Conservation (phyloP, 2,888 invertebrate genomes). For the Cosmia pyralina region DNA sequence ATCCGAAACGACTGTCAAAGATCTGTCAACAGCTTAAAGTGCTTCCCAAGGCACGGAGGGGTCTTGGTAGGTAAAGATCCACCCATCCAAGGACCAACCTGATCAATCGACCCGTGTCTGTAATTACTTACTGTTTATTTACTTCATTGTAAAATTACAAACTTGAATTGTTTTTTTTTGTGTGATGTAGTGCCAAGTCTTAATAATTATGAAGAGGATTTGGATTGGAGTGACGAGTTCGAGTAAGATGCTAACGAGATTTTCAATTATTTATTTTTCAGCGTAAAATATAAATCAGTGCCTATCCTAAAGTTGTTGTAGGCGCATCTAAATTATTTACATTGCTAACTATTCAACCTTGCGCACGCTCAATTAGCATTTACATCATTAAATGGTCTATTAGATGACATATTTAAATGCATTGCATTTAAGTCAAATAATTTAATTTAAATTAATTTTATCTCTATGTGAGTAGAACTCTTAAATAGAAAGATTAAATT, state of each 20-base stretch:
- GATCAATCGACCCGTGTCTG: too few relatives aligned
- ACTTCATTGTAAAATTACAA: neutral
- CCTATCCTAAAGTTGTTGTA: constrained; percentile 2
- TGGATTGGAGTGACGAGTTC: neutral
- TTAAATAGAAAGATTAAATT: constrained; percentile 6
- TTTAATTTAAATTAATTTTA: neutral
- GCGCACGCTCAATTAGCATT: neutral
- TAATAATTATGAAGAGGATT: neutral
- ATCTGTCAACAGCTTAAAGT: too few relatives aligned
- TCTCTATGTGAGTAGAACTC: constrained; percentile 1
- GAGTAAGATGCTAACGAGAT: neutral
- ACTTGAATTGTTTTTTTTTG: neutral
- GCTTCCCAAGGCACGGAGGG: too few relatives aligned
- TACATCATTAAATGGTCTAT: neutral
- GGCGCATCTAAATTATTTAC: constrained; percentile 16
- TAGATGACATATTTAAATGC: neutral
- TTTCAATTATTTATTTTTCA: neutral
- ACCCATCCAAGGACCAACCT: too few relatives aligned
- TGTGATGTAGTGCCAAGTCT: neutral
- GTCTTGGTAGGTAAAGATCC: too few relatives aligned
- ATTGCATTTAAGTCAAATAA: neutral
- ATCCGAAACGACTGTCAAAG: too few relatives aligned
- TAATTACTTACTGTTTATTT: neutral
- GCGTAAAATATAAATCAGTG: neutral
- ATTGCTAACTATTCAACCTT: constrained; percentile 1